phyloP scores from a whole-genome alignment of 64 coral and sea anemone genomes.

The Stylophora pistillata region DNA sequence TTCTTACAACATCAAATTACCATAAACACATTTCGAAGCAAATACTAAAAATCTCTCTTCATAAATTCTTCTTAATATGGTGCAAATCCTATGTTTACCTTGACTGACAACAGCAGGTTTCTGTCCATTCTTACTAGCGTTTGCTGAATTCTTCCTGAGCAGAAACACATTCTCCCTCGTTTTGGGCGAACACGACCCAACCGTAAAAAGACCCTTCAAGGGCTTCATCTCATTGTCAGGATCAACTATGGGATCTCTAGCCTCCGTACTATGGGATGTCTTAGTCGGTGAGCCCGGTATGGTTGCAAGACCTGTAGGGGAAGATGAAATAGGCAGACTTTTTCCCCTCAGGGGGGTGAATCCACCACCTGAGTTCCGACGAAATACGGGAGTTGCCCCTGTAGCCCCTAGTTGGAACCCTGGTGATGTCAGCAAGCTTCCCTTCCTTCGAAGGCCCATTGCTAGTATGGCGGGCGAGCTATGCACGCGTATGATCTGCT shows the following conservation, averaged over 20 bases:
- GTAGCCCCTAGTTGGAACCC: conserved; percentile 51
- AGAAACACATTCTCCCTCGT: not conserved
- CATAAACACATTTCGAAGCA: too few species aligned
- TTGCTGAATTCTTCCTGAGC: not conserved
- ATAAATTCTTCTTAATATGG: too few species aligned
- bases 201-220: conserved; percentile 68
- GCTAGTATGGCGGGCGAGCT: conserved; percentile 87
- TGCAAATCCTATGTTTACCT: not conserved
- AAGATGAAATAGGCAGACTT: conserved; percentile 35
- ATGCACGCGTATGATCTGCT: conserved; percentile 85
- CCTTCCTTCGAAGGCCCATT: conserved; percentile 69
- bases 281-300: conserved; percentile 91
- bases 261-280: conserved; percentile 41
- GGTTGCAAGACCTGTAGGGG: conserved; percentile 68
- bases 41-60: too few species aligned
- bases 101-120: conserved; percentile 35
- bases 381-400: conserved; percentile 26
- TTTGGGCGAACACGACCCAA: conserved; percentile 54
- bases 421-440: conserved; percentile 49
- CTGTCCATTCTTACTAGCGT: conserved; percentile 14
- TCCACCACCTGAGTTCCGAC: conserved; percentile 23
- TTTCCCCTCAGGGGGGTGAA: conserved; percentile 33
- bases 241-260: conserved; percentile 4
- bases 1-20: too few species aligned
- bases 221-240: conserved; percentile 67